Percentiles rank a stretch among this genome's conserved stretches.
Conservation (phyloP, 2,888 invertebrate genomes). For the Lordiphosa andalusiaca region DNA sequence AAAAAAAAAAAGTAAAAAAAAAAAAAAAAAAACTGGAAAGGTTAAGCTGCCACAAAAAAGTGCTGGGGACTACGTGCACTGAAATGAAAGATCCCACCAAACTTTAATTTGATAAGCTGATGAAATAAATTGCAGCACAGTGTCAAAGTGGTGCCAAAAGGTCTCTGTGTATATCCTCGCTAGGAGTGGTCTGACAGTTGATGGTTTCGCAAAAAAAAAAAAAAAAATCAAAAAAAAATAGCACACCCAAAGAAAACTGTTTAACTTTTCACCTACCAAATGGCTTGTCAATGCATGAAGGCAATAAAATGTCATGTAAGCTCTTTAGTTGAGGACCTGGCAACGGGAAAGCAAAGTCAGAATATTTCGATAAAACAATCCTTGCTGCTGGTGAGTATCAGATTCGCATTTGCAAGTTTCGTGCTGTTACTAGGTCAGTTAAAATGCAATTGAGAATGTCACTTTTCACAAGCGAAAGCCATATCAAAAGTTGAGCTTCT, state of each 20-base stretch:
- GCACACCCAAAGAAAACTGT: constrained; percentile 2
- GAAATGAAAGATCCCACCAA: constrained; percentile 60
- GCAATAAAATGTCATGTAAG: too few species aligned
- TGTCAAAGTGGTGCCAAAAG: constrained; percentile 25
- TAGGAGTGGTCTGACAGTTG: constrained; percentile 4
- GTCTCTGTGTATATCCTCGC: constrained; percentile 3
- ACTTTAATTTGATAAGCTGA: constrained; percentile 71
- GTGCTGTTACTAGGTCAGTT: too few species aligned
- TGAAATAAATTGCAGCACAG: constrained; percentile 55
- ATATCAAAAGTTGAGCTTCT: too few species aligned
- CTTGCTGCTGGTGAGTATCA: too few species aligned
- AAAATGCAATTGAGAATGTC: too few species aligned
- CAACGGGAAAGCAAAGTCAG: too few species aligned
- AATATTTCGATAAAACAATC: too few species aligned
- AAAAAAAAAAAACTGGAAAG: constrained; percentile 28
- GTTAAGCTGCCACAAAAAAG: constrained; percentile 68
- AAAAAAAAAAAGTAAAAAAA: constrained; percentile 10
- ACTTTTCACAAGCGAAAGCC: too few species aligned
- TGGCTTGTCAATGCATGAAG: constrained; percentile 7
- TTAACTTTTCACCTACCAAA: constrained; percentile 35
- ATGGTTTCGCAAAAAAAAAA: background rate
- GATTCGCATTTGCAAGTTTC: too few species aligned
- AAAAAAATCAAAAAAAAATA: too few species aligned
- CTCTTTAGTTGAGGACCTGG: too few species aligned
- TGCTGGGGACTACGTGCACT: constrained; percentile 40